Evolutionary conservation across 2,797 vertebrate species (phyloP).

Genomic region (Enteromius viviparus): DNA sequence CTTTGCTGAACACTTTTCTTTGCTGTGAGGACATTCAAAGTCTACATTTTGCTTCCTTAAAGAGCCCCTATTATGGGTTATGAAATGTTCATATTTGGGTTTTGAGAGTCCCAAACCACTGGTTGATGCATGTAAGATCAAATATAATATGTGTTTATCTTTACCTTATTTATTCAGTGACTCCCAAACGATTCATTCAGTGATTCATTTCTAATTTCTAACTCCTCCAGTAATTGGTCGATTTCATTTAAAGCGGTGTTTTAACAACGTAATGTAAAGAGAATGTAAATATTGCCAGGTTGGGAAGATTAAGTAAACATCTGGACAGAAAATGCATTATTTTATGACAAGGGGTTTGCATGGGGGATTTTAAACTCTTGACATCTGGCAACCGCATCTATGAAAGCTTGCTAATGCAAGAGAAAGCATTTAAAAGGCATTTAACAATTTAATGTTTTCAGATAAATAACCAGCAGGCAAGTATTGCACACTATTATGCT

Average conservation of each 20-base stretch:
- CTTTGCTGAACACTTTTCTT: neutral
- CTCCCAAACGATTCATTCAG: no score
- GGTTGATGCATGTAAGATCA: no score
- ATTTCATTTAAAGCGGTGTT: no score
- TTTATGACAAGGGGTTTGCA: neutral
- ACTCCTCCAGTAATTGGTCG: no score
- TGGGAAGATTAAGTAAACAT: neutral
- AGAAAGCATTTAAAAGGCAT: neutral
- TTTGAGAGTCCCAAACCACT: no score
- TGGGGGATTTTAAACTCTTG: neutral
- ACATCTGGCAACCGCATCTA: neutral
- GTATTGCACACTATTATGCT: neutral
- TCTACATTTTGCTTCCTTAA: neutral
- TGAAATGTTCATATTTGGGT: no score
- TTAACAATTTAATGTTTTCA: neutral
- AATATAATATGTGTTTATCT: no score
- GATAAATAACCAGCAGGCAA: neutral
- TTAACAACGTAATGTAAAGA: neutral
- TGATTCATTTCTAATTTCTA: no score
- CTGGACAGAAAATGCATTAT: neutral
- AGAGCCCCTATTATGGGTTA: no score
- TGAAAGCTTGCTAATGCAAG: neutral
- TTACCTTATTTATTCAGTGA: no score
- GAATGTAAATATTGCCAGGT: neutral
- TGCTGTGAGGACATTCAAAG: neutral